Evolutionary conservation across 2,888 invertebrate species (phyloP), one percentile per base, ranked within the genome.

Genomic region (Drosophila maculinotata): DNA sequence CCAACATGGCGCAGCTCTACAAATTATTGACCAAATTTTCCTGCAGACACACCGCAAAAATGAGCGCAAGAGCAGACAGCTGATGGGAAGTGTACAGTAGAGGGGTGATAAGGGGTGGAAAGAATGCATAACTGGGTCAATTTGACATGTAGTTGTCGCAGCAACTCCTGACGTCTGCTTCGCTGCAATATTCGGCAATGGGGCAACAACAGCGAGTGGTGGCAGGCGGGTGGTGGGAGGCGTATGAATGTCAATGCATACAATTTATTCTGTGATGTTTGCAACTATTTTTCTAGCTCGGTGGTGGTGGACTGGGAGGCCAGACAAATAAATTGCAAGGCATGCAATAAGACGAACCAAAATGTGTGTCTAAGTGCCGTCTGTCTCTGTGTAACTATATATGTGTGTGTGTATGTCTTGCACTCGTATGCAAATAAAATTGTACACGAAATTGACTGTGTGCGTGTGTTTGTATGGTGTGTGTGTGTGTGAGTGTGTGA

Each of bases 11-110:
- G 39, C 36, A 56, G 36, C 14, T 31, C 42, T 33, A 51, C 59
- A 87, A 87, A 84, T 84, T 84, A 81, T 81, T 81, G 84, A 81
- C 87, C 84, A 87, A 81, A 81, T 87, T 87, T 81, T 87, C 87
- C 75, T 67, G 85, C 75, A 73, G 75, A 84, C 78, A 87, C 38
- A 66, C 85, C 87, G 68, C 84, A 87, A 62, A 72, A 77, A 71
- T 57, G 71, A 70, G 73, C 56, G 42, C 65, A 78, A 69, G 58
- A 78, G 56, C 59, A 69, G 57, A 57, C 69, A 57, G 45, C 38
- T 41, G 59, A 41, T 20, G 57, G 53, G 53, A 30, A 12, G 58
- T 20, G 10, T 38, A 10, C 0, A 17, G 33, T 14, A 20, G 14
- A 10, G n/a, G 6, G 12, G 2, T 26, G 12, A 12, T 8, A 17